Percentiles rank a stretch among this genome's conserved stretches.
Evolutionary conservation across 2,113 vertebrate species (phyloP).

Genomic region (Monopterus albus): DNA sequence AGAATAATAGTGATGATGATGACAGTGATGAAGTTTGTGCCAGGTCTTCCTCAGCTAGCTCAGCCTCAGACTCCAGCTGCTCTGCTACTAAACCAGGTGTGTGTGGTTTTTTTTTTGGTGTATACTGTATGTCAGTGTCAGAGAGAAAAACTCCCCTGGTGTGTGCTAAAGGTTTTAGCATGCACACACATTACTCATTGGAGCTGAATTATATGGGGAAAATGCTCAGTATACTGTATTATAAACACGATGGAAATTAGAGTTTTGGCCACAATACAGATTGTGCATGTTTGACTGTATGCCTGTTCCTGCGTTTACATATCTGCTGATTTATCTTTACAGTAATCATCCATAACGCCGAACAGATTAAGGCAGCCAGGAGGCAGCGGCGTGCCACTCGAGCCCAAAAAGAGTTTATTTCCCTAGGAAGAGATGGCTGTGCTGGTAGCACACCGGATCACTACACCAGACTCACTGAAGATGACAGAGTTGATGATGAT

Average conservation of each 20-base stretch:
- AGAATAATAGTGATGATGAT: background rate
- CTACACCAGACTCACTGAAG: slow-evolving; percentile 62
- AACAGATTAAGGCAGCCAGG: slow-evolving; percentile 81
- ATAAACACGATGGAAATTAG: no score
- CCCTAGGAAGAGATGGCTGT: slow-evolving; percentile 75
- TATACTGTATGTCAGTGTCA: slow-evolving; percentile 37
- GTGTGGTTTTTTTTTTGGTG: slow-evolving; percentile 3
- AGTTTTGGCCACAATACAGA: no score
- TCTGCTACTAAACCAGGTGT: slow-evolving; percentile 68
- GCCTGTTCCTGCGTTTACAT: background rate
- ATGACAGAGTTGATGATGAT: slow-evolving; percentile 57
- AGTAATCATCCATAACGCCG: slow-evolving; percentile 83
- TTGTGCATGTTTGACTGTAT: background rate
- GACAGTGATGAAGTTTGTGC: slow-evolving; percentile 11
- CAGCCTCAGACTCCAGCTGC: slow-evolving; percentile 64
- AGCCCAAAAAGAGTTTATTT: slow-evolving; percentile 84
- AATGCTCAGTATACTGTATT: no score
- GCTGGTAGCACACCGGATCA: slow-evolving; percentile 58
- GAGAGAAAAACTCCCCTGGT: no score
- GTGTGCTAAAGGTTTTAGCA: no score
- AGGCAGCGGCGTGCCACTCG: slow-evolving; percentile 80
- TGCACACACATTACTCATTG: no score
- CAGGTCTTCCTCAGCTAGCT: slow-evolving; percentile 44
- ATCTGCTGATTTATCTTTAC: slow-evolving; percentile 14
- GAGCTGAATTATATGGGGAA: no score